Evolutionary conservation across 2,888 invertebrate species (phyloP), one percentile per base, ranked within the genome.

Genomic region (Dermolepida albohirtum): DNA sequence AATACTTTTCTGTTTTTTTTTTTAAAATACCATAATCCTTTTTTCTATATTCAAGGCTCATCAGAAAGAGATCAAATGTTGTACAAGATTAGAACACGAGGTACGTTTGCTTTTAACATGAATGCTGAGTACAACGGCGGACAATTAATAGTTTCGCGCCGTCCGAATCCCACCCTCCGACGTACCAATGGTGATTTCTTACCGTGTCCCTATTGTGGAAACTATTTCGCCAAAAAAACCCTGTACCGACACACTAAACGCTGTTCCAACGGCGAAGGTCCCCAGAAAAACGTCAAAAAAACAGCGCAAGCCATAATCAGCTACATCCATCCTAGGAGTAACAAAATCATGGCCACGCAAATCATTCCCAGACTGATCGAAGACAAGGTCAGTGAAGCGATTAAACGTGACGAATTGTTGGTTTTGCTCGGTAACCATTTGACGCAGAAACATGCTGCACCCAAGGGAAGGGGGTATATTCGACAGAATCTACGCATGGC

Each of bases 211-310:
- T 34, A 40, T 27, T 59, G 59, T 12, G 29, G 29, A 10, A 59
- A 59, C 27, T 59, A 59, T 29, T 59, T 59, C 59, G 59, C 59
- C 10, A 59, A 59, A 44, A 59, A 59, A 12, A 59, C 59, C 12
- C 14, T 59, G 27, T 59, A 59, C 14, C 43, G 59, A 29, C 59
- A 59, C 27, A 41, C 59, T 1, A 59, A 34, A 14, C 44, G 59
- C 5, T 59, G 59, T 16, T 59, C 59, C 6, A 47, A 59, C 8
- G 44, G 27, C 5, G 29, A 59, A 14, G 59, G 59, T 12, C 29
- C 12, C 7, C 59, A 59, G 17, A 59, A 59, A 29, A 44, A 44
- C 16, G 12, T 59, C 7, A 14, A 44, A 12, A 22, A 44, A 2
- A 29, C 29, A 10, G 59, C 59, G 12, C 8, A 29, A 10, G 59